These are phyloP conservation scores for Phengaris alcon DNA, from an alignment of 2,888 invertebrate species.

Conservation along the genomic window DNA sequence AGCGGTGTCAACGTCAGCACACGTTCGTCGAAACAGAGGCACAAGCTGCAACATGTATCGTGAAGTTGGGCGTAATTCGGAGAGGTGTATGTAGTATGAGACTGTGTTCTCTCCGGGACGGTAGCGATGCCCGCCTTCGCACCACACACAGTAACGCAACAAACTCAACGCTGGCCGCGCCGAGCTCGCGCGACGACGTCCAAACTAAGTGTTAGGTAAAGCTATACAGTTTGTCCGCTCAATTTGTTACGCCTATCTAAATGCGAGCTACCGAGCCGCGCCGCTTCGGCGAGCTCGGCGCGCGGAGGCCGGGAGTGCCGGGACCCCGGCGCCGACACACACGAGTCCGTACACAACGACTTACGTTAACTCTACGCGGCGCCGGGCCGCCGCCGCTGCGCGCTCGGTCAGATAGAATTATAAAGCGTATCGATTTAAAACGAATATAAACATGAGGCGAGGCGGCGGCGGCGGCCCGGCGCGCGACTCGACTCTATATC, in stretches of 20 bases:
- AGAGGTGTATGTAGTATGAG: constrained; percentile 65
- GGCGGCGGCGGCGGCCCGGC: constrained; percentile 51
- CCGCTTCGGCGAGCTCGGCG: constrained; percentile 48
- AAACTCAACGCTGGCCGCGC: constrained; percentile 41
- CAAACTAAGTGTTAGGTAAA: constrained; percentile 61
- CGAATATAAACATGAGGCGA: constrained; percentile 60
- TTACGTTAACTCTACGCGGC: constrained; percentile 57
- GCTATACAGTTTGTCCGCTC: constrained; percentile 68
- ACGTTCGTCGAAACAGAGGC: constrained; percentile 29
- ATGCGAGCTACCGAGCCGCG: constrained; percentile 59
- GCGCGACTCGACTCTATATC: constrained; percentile 56
- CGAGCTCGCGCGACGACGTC: constrained; percentile 53
- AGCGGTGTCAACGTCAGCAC: constrained; percentile 25
- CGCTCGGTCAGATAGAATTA: constrained; percentile 57
- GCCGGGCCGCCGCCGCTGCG: constrained; percentile 57
- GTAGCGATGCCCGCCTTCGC: constrained; percentile 58
- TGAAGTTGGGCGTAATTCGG: constrained; percentile 66
- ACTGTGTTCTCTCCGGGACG: constrained; percentile 66
- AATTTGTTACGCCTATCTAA: constrained; percentile 79
- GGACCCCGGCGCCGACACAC: constrained; percentile 53
- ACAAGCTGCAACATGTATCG: constrained; percentile 30
- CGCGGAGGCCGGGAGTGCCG: constrained; percentile 41
- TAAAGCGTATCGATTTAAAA: constrained; percentile 74
- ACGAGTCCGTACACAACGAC: constrained; percentile 45
- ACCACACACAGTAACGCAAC: constrained; percentile 31